Evolutionary conservation across 2,113 vertebrate genomes (phyloP).

Genomic region (Dasypus novemcinctus): DNA sequence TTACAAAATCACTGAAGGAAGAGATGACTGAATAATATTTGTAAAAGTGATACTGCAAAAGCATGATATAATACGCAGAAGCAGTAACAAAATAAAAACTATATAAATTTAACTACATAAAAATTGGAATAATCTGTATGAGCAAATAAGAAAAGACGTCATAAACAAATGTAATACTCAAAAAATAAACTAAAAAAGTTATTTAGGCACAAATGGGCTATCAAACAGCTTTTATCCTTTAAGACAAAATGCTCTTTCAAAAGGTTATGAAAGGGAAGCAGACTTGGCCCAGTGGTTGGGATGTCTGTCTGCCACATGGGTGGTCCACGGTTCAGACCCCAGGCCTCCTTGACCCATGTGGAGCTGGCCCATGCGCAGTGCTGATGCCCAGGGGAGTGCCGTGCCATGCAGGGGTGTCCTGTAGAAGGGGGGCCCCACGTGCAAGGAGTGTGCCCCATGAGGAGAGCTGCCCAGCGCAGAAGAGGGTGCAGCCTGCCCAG

Average conservation of each 20-base stretch:
- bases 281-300: too few relatives aligned
- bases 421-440: too few relatives aligned
- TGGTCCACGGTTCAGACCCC: too few relatives aligned
- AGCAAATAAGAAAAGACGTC: not conserved
- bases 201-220: not conserved
- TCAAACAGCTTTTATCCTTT: not conserved
- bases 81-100: not conserved
- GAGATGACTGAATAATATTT: not conserved
- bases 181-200: not conserved
- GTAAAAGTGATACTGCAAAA: not conserved
- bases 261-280: too few relatives aligned
- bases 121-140: not conserved
- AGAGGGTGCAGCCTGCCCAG: too few relatives aligned
- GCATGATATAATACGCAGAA: not conserved
- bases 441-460: too few relatives aligned
- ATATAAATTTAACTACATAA: not conserved
- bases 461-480: too few relatives aligned
- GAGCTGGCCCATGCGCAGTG: too few relatives aligned
- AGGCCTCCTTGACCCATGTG: too few relatives aligned
- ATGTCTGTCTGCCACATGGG: too few relatives aligned
- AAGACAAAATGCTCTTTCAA: not conserved
- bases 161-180: not conserved
- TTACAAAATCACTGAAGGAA: conserved; percentile 12
- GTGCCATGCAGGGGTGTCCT: too few relatives aligned
- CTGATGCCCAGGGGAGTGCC: too few relatives aligned